phyloP scores from a whole-genome alignment of 2,113 vertebrate genomes.

The Lepisosteus osseus region DNA sequence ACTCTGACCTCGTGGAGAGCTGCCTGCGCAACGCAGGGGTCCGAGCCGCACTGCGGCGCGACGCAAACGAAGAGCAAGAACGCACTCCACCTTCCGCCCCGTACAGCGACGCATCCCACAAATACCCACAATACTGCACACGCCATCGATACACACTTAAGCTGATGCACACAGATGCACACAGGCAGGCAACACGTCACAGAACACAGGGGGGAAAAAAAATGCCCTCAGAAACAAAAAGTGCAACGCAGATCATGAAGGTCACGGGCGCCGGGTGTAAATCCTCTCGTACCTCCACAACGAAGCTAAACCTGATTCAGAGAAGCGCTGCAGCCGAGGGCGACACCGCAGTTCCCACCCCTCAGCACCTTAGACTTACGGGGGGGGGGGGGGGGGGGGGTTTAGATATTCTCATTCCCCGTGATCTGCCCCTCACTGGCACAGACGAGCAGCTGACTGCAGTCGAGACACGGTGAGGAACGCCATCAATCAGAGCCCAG shows the following conservation, averaged over 20 bases:
- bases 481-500: background rate
- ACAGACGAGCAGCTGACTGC: background rate
- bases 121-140: background rate
- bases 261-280: slow-evolving; percentile 11
- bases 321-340: too few species aligned
- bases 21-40: too few species aligned
- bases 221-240: background rate
- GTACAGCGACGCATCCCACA: background rate
- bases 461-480: background rate
- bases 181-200: background rate
- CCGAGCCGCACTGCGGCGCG: too few species aligned
- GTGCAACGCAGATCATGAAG: background rate
- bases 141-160: background rate
- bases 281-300: slow-evolving; percentile 3
- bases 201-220: background rate
- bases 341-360: too few species aligned
- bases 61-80: too few species aligned
- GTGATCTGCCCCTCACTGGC: background rate
- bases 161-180: background rate
- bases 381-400: too few species aligned
- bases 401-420: background rate
- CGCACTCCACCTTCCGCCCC: too few species aligned
- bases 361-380: too few species aligned
- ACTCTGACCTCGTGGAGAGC: too few species aligned
- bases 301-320: background rate